These are phyloP conservation scores for Andrena bicolor DNA, from an alignment of 2,888 invertebrate genomes.

Conservation along the genomic window DNA sequence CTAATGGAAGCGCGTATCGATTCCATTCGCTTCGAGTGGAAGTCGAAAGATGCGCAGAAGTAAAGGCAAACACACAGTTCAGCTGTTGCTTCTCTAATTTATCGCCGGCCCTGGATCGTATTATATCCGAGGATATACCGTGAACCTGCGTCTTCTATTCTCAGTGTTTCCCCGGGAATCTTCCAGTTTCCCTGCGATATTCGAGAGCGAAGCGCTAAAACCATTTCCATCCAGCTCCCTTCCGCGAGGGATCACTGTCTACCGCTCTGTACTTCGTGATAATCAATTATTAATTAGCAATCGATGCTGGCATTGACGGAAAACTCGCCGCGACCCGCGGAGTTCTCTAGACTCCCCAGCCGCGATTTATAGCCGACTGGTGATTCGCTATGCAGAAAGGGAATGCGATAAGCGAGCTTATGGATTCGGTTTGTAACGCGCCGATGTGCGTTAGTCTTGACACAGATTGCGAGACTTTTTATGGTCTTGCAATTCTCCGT, in stretches of 20 bases:
- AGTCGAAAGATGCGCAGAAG: not conserved
- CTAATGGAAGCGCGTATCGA: conserved; percentile 9
- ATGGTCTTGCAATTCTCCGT: not conserved
- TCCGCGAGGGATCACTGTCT: too few relatives aligned
- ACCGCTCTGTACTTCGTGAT: not conserved
- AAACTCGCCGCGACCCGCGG: not conserved
- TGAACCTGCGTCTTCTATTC: not conserved
- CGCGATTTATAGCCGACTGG: conserved; percentile 10
- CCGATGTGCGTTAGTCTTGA: conserved; percentile 35
- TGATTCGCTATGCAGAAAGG: conserved; percentile 33
- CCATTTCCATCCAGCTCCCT: not conserved
- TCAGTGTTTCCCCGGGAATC: not conserved
- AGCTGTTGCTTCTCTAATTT: not conserved
- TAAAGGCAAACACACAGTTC: not conserved
- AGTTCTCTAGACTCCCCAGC: conserved; percentile 11
- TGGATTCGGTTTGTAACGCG: conserved; percentile 35
- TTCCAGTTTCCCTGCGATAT: not conserved
- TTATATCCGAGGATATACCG: not conserved
- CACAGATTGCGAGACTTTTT: conserved; percentile 23
- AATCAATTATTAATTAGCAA: conserved; percentile 39
- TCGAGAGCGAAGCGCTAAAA: not conserved
- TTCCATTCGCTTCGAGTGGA: not conserved
- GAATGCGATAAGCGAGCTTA: conserved; percentile 39
- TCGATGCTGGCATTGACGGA: conserved; percentile 39
- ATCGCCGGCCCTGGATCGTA: not conserved